Evolutionary conservation across 2,113 vertebrate genomes (phyloP).

Genomic region (Osmerus eperlanus): DNA sequence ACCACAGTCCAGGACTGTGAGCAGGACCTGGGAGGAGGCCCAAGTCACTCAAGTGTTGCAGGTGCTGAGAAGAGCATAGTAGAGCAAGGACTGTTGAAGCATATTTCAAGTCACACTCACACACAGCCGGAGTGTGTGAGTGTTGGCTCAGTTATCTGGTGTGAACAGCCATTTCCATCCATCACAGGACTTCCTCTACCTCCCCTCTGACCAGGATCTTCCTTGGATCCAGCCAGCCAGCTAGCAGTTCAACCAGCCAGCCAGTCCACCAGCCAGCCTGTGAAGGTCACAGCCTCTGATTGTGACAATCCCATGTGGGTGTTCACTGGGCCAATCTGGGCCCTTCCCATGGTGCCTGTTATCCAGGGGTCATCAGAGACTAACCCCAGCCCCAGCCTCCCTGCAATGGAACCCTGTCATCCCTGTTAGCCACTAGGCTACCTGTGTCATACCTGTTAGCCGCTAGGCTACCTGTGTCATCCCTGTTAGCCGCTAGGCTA

Average conservation of each 20-base stretch:
- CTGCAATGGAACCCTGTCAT: no score
- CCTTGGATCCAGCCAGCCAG: constrained; percentile 19
- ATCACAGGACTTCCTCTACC: constrained; percentile 25
- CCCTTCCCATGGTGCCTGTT: no score
- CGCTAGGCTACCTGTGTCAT: no score
- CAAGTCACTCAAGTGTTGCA: constrained; percentile 31
- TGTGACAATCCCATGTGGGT: no score
- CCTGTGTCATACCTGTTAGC: no score
- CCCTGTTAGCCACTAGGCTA: no score
- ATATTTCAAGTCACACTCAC: constrained; percentile 23
- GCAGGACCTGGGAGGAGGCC: constrained; percentile 32
- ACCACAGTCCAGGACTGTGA: constrained; percentile 25
- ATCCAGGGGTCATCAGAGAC: no score
- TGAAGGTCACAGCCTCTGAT: no score
- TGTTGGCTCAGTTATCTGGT: constrained; percentile 36
- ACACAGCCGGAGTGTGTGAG: constrained; percentile 18
- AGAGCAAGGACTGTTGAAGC: constrained; percentile 8
- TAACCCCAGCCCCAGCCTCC: no score
- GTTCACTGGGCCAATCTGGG: no score
- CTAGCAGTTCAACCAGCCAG: neutral
- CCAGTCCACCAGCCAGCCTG: no score
- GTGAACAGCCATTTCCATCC: constrained; percentile 42
- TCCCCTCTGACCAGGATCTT: constrained; percentile 17
- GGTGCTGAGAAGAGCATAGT: neutral
- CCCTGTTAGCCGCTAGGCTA: no score